phyloP scores from a whole-genome alignment of 2,113 vertebrate species.

The Grus americana region DNA sequence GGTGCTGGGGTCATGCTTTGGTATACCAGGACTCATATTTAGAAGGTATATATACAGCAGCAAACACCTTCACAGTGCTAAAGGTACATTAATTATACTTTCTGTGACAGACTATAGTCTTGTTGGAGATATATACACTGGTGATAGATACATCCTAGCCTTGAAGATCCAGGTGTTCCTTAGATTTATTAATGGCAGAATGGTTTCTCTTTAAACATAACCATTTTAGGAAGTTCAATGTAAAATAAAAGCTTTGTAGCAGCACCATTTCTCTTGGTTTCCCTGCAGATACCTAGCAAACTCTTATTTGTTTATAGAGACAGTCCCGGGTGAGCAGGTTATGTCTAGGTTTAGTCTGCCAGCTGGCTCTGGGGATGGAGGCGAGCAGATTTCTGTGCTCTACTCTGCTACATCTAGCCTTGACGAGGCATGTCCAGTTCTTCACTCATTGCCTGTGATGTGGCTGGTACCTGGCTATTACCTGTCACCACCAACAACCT shows the following conservation, averaged over 20 bases:
- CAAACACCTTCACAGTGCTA: neutral
- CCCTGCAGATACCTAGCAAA: neutral
- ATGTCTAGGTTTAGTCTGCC: neutral
- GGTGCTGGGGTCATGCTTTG: neutral
- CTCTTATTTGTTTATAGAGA: neutral
- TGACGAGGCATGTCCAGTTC: neutral
- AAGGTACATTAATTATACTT: neutral
- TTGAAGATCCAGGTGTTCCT: neutral
- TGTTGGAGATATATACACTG: neutral
- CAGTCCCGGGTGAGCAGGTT: neutral
- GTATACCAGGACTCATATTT: neutral
- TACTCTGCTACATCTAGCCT: neutral
- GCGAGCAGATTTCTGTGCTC: neutral
- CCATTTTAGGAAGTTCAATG: neutral
- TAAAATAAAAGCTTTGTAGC: neutral
- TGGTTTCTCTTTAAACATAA: neutral
- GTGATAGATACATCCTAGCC: neutral
- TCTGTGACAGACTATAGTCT: neutral
- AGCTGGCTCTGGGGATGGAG: neutral
- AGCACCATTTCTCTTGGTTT: neutral
- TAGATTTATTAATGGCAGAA: conserved; percentile 4
- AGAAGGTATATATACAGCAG: neutral
- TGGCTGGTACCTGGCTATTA: neutral
- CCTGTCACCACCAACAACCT: neutral
- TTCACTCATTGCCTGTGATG: accelerated